Conservation (phyloP, 1,140 invertebrate species). For the Leptinotarsa defecta region DNA sequence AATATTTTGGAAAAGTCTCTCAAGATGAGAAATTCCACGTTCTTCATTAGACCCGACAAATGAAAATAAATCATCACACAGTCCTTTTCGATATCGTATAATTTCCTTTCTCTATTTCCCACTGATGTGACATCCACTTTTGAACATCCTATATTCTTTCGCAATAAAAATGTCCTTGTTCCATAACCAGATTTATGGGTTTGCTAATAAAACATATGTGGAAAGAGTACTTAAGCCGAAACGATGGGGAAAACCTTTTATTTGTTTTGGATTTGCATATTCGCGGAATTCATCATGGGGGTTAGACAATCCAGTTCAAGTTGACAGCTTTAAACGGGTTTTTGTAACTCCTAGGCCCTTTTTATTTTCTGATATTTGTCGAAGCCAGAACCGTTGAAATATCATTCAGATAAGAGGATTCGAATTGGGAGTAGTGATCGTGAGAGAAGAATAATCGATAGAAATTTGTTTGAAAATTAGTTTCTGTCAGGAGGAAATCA, state of each 20-base stretch:
- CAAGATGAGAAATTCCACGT: too few relatives aligned
- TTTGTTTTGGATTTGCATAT: slow-evolving; percentile 21
- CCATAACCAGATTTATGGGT: slow-evolving; percentile 13
- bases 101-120: too few relatives aligned
- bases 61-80: too few relatives aligned
- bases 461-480: too few relatives aligned
- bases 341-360: not conserved
- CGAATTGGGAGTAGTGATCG: too few relatives aligned
- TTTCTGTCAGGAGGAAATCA: too few relatives aligned
- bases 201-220: slow-evolving; percentile 21
- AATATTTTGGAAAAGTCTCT: too few relatives aligned
- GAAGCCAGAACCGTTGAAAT: not conserved
- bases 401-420: too few relatives aligned
- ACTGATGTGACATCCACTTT: not conserved
- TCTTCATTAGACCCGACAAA: too few relatives aligned
- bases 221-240: not conserved
- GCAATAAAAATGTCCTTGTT: slow-evolving; percentile 11
- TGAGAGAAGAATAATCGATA: too few relatives aligned
- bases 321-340: slow-evolving; percentile 3
- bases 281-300: slow-evolving; percentile 4
- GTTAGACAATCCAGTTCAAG: not conserved
- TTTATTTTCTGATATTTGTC: not conserved
- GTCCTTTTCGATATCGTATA: too few relatives aligned
- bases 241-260: slow-evolving; percentile 13
- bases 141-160: not conserved